A percentile compares a stretch with the other conserved stretches of the same genome.
phyloP scores from a whole-genome alignment of 2,888 invertebrate species.

The Drosophila barbarae region DNA sequence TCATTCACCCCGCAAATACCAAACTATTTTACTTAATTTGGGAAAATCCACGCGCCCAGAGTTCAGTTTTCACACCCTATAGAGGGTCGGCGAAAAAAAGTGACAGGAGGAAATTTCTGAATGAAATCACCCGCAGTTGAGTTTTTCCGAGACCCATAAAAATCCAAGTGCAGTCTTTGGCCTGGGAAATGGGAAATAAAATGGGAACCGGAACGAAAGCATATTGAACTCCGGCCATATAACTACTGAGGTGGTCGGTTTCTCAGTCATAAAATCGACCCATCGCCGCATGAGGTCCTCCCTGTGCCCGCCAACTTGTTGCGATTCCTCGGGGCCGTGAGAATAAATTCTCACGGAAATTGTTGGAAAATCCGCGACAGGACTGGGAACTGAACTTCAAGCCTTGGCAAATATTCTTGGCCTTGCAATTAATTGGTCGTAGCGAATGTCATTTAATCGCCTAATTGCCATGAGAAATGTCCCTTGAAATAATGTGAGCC shows the following conservation, averaged over 20 bases:
- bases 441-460: constrained; percentile 65
- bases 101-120: constrained; percentile 29
- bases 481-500: constrained; percentile 10
- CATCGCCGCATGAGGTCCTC: constrained; percentile 15
- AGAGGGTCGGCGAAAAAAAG: background rate
- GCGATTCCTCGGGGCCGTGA: constrained; percentile 51
- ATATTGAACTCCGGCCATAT: constrained; percentile 29
- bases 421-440: constrained; percentile 55
- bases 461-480: constrained; percentile 60
- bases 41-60: constrained; percentile 26
- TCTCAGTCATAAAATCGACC: constrained; percentile 56
- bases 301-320: constrained; percentile 46
- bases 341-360: constrained; percentile 35
- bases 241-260: constrained; percentile 70
- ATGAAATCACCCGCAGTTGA: constrained; percentile 49
- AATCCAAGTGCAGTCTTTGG: constrained; percentile 29
- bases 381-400: constrained; percentile 7
- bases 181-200: constrained; percentile 25
- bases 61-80: constrained; percentile 36
- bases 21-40: background rate
- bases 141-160: constrained; percentile 46
- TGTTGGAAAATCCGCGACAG: constrained; percentile 26
- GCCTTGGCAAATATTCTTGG: constrained; percentile 26
- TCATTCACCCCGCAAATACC: background rate
- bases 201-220: constrained; percentile 13